Evolutionary conservation across 2,888 invertebrate species (phyloP), one percentile per base, ranked within the genome.

Genomic region (Endotricha flammealis): DNA sequence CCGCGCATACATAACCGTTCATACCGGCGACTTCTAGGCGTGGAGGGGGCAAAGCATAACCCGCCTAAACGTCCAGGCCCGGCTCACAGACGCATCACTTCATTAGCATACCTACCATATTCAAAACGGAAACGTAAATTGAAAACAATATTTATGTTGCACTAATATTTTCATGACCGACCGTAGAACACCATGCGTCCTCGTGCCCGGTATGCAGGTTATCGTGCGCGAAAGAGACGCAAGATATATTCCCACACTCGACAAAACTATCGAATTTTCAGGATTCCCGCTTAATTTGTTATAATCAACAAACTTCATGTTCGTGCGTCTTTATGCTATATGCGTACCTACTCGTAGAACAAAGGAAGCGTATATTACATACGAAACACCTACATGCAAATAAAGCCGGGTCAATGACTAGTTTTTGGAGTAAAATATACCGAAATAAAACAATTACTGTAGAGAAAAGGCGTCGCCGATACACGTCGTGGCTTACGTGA

Each of bases 381-480:
- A 60, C 48, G 59, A 57, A 61, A 76, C 72, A 74, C 73, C 66
- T 74, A 74, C 74, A 74, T 68, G 64, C 72, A 73, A 81, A 81
- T 74, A 74, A 67, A 61, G 72, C 80, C 79, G 77, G 81, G 82
- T 82, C 82, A 80, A 72, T 79, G 82, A 80, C 80, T 81, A 77
- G 63, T 57, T 61, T 65, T 52, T 42, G 38, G 50, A 57, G 42
- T 48, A 55, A 57, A 54, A 46, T 57, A 42, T 57, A 42, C 57
- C 63, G 53, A 74, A 73, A 70, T 69, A 62, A 58, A 61, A 60
- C 48, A 53, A 54, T 55, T 57, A 53, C n/a, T 57, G 48, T 43
- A 58, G 60, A 60, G 37, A 33, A 36, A 32, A 38, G 36, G 42
- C 42, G 48, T 47, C 44, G 39, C 38, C 43, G 42, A 51, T 36